Evolutionary conservation across 2,797 vertebrate species (phyloP), one percentile per base, ranked within the genome.

Genomic region (Gymnoscopelus microlampas): DNA sequence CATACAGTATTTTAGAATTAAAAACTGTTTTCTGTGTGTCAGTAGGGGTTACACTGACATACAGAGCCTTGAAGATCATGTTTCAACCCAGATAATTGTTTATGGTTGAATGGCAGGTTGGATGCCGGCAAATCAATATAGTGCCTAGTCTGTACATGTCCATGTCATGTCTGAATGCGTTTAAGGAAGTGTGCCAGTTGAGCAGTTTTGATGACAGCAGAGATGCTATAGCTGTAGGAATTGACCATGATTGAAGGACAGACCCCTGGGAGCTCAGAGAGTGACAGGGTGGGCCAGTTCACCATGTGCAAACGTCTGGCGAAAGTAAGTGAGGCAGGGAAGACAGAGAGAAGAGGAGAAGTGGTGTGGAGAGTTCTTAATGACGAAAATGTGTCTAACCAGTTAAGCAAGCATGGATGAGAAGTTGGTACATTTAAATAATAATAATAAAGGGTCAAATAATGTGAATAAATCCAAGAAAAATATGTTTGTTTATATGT

Each of bases 191-290:
- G 62, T 78, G 81, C 73, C 63, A 23, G 50, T 66, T 75, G 70
- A 71, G 70, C 63, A 67, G 78, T 77, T 74, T 60, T 78, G 67
- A 26, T 5, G 1, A 0, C 63, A 73, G 71, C 29, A 69, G 10
- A 12, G 8, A 66, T 19, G 50, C 39, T 23, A 47, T 51, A 59
- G 74, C 60, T 58, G n/a, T 23, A 71, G 53, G 44, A 49, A 53
- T 26, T 44, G 71, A 68, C 53, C 0, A 4, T 7, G 63, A 47
- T 77, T 8, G 26, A 35, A 44, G 50, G 13, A 9, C 49, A 76
- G 74, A 66, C 56, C 83, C 74, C 71, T 63, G 53, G 81, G 78
- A 64, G 71, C 69, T 73, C 19, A 49, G 53, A 74, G 69, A 88
- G 62, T 85, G 85, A 83, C 73, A 65, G 74, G 73, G 44, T 72